Conservation (phyloP, 2,113 vertebrate genomes). For the human region DNA sequence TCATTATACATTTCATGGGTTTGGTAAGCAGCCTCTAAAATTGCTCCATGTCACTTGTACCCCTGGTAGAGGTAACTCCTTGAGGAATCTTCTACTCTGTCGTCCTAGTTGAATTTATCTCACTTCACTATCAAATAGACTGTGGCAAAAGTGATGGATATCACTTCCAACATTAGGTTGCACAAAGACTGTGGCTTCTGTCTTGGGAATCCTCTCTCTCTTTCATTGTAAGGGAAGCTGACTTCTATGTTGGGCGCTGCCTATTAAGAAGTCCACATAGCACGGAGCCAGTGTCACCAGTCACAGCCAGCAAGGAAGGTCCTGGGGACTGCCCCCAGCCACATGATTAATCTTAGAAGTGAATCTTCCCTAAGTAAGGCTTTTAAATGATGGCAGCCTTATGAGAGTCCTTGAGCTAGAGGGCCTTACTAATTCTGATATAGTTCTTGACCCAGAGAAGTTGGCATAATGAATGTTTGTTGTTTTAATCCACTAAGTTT, state of each 20-base stretch:
- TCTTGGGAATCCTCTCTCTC: neutral
- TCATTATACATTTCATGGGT: neutral
- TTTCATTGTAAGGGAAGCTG: neutral
- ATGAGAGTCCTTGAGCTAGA: neutral
- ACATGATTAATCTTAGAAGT: neutral
- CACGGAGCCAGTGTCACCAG: neutral
- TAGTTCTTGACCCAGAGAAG: neutral
- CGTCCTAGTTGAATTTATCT: neutral
- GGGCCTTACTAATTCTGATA: neutral
- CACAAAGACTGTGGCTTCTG: neutral
- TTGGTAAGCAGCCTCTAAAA: neutral
- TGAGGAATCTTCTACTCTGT: neutral
- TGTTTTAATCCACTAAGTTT: neutral
- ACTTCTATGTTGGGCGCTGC: neutral
- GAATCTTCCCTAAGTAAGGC: too few species aligned
- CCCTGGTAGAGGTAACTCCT: neutral
- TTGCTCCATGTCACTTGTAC: neutral
- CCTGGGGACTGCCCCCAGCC: neutral
- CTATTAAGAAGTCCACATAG: neutral
- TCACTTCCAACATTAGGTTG: neutral
- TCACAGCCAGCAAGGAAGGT: neutral
- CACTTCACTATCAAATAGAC: neutral
- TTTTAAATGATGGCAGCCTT: neutral
- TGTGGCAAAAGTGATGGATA: accelerated
- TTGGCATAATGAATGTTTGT: neutral